phyloP scores from a whole-genome alignment of 2,888 invertebrate species.

The Chesias legatella region DNA sequence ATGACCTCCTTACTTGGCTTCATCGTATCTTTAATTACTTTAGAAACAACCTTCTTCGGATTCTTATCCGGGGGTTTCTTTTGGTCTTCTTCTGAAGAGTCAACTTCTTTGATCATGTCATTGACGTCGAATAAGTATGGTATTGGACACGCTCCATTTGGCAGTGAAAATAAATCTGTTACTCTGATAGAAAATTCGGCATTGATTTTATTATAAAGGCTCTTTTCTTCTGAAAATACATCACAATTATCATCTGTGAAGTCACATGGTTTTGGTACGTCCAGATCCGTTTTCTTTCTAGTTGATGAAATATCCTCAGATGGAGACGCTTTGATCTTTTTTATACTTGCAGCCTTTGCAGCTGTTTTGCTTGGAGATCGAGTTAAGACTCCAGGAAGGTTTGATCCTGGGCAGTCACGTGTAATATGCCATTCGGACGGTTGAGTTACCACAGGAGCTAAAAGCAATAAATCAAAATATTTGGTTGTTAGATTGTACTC shows the following conservation, averaged over 20 bases:
- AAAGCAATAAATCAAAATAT: no score
- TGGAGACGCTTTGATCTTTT: slow-evolving; percentile 24
- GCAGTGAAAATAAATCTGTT: slow-evolving; percentile 35
- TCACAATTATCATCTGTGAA: slow-evolving; percentile 9
- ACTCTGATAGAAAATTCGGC: slow-evolving; percentile 43
- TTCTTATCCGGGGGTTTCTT: slow-evolving; percentile 44
- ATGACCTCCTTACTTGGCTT: slow-evolving; percentile 48
- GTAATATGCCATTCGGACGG: slow-evolving; percentile 55
- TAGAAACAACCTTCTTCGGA: slow-evolving; percentile 38
- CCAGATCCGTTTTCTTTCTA: slow-evolving; percentile 34
- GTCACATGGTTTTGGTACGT: slow-evolving; percentile 7
- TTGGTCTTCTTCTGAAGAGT: slow-evolving; percentile 40
- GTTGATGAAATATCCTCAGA: slow-evolving; percentile 28
- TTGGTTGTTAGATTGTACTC: slow-evolving; percentile 3
- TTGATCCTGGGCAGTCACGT: slow-evolving; percentile 27
- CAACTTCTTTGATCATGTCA: slow-evolving; percentile 48
- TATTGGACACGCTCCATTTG: slow-evolving; percentile 23
- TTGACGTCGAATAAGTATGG: slow-evolving; percentile 51
- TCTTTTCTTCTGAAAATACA: slow-evolving; percentile 33
- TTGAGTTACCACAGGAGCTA: slow-evolving; percentile 29
- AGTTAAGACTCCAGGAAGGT: slow-evolving; percentile 9
- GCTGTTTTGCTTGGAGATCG: slow-evolving; percentile 37
- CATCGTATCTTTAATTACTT: slow-evolving; percentile 38
- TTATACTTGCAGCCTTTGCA: slow-evolving; percentile 28
- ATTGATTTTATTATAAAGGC: slow-evolving; percentile 34